Percentiles rank a stretch among this genome's conserved stretches.
phyloP scores from a whole-genome alignment of 2,797 vertebrate genomes.

The Coreius guichenoti region DNA sequence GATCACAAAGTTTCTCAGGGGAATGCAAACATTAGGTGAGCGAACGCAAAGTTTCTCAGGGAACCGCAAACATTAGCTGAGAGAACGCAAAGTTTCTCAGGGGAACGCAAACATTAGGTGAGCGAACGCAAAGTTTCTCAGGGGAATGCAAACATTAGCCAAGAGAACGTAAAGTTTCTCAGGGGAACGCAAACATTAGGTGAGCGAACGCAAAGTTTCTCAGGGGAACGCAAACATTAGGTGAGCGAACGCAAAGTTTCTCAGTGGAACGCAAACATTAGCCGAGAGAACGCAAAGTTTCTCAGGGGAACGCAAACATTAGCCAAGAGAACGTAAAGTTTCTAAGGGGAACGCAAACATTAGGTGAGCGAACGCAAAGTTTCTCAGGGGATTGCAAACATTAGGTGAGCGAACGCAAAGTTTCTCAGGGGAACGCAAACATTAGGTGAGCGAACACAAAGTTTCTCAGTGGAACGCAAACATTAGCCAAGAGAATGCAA shows the following conservation, averaged over 20 bases:
- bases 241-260: neutral
- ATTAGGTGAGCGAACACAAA: neutral
- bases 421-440: too few relatives aligned
- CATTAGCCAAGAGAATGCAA: neutral
- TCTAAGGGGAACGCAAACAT: neutral
- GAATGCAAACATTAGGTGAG: too few relatives aligned
- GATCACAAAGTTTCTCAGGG: neutral
- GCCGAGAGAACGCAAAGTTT: too few relatives aligned
- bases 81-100: neutral
- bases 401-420: too few relatives aligned
- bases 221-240: neutral
- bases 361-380: neutral
- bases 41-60: too few relatives aligned
- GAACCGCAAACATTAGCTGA: too few relatives aligned
- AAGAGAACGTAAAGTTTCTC: too few relatives aligned
- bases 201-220: neutral
- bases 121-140: neutral
- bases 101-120: neutral
- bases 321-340: neutral
- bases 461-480: neutral
- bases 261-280: too few relatives aligned
- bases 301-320: too few relatives aligned
- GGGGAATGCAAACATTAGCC: too few relatives aligned
- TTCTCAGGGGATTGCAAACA: too few relatives aligned
- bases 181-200: too few relatives aligned